A percentile compares a stretch with the other conserved stretches of the same genome.
Conservation (phyloP, 2,888 invertebrate genomes). For the Nomada lathburiana region DNA sequence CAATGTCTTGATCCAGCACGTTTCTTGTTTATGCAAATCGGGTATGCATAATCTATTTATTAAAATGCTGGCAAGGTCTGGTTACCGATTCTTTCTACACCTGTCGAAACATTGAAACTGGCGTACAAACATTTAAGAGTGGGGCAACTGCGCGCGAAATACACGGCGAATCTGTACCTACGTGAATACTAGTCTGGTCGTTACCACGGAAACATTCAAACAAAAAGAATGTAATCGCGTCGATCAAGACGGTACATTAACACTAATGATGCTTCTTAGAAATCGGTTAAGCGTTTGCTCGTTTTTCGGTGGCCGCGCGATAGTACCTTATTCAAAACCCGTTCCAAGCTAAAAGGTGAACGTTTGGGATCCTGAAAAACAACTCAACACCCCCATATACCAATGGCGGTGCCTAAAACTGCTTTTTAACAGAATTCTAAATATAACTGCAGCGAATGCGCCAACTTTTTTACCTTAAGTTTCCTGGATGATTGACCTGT, state of each 20-base stretch:
- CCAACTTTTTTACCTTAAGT: background rate
- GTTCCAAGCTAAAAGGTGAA: constrained; percentile 28
- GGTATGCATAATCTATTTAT: constrained; percentile 24
- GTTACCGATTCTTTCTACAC: background rate
- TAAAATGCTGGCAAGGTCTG: background rate
- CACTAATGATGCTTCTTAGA: constrained; percentile 26
- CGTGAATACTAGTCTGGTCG: no score
- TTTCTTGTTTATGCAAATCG: constrained; percentile 51
- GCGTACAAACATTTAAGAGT: background rate
- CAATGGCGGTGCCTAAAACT: background rate
- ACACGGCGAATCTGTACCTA: background rate
- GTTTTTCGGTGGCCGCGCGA: constrained; percentile 4
- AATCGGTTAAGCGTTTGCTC: constrained; percentile 7
- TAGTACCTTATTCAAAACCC: constrained; percentile 25
- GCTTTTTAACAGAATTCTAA: constrained; percentile 15
- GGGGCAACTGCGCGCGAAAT: background rate
- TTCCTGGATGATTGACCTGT: constrained; percentile 62
- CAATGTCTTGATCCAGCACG: constrained; percentile 11
- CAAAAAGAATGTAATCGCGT: background rate
- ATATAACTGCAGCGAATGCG: background rate
- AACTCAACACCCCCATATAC: background rate
- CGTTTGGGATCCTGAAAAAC: background rate
- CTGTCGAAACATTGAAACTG: constrained; percentile 14
- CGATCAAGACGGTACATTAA: constrained; percentile 16
- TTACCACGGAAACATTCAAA: background rate